Evolutionary conservation across 2,113 vertebrate genomes (phyloP).

Genomic region (Epinephelus lanceolatus): DNA sequence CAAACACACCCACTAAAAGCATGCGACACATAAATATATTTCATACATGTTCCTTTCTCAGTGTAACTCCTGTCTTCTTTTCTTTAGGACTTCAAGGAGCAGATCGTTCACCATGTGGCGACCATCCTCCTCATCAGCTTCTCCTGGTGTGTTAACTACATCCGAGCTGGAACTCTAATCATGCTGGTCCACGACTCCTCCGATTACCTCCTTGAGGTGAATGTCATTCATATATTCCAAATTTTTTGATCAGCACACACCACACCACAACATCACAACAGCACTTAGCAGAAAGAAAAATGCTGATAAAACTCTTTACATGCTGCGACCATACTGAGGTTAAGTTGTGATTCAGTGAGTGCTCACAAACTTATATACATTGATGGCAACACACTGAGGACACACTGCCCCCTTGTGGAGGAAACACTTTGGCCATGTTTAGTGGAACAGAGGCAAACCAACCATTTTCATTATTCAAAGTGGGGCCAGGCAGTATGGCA

Average conservation of each 20-base stretch:
- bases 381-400: neutral
- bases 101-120: conserved; percentile 95
- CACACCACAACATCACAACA: too few species aligned
- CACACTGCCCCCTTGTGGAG: conserved; percentile 71
- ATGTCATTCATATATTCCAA: neutral
- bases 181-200: conserved; percentile 95
- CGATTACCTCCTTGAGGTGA: conserved; percentile 94
- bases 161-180: conserved; percentile 94
- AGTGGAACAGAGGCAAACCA: neutral
- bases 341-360: neutral
- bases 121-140: conserved; percentile 97
- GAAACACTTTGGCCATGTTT: neutral
- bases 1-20: neutral
- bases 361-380: neutral
- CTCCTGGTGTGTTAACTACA: conserved; percentile 96
- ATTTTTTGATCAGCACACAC: neutral
- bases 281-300: neutral
- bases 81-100: conserved; percentile 94
- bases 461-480: neutral
- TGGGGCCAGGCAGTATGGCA: too few species aligned
- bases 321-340: neutral
- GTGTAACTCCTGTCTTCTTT: neutral
- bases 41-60: neutral
- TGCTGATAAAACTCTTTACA: neutral
- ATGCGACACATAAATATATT: neutral